Conservation (phyloP, 2,113 vertebrate species). For the Gymnocephalus cernua region DNA sequence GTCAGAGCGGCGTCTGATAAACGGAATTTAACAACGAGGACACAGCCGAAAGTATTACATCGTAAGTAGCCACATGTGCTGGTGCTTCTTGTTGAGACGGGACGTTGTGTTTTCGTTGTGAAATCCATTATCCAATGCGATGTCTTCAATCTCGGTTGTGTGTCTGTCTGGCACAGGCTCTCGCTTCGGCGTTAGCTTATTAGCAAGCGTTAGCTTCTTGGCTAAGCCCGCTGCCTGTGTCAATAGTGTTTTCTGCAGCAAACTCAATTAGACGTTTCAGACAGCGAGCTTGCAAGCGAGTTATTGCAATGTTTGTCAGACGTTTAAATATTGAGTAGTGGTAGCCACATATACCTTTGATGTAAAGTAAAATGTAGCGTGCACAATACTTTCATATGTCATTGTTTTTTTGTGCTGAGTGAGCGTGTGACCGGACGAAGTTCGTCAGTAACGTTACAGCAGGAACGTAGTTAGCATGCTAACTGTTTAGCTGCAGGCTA, state of each 20-base stretch:
- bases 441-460: constrained; percentile 63
- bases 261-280: constrained; percentile 53
- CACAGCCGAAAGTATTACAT: constrained; percentile 56
- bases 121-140: constrained; percentile 60
- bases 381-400: constrained; percentile 64
- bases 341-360: background rate
- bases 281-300: constrained; percentile 34
- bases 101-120: constrained; percentile 64
- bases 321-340: background rate
- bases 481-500: constrained; percentile 68
- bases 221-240: constrained; percentile 70
- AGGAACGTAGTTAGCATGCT: constrained; percentile 76
- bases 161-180: constrained; percentile 77
- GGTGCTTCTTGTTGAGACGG: constrained; percentile 1
- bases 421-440: constrained; percentile 74
- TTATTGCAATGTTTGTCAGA: constrained; percentile 31
- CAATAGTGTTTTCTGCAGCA: constrained; percentile 72
- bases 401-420: constrained; percentile 75
- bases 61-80: constrained; percentile 68
- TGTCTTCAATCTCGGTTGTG: constrained; percentile 82
- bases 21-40: constrained; percentile 79
- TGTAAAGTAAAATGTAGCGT: constrained; percentile 13
- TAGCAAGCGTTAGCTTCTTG: constrained; percentile 72
- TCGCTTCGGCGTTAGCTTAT: constrained; percentile 76
- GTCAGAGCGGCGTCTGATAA: constrained; percentile 81